Conservation (phyloP, 2,888 invertebrate genomes). For the Rhamnusium bicolor region DNA sequence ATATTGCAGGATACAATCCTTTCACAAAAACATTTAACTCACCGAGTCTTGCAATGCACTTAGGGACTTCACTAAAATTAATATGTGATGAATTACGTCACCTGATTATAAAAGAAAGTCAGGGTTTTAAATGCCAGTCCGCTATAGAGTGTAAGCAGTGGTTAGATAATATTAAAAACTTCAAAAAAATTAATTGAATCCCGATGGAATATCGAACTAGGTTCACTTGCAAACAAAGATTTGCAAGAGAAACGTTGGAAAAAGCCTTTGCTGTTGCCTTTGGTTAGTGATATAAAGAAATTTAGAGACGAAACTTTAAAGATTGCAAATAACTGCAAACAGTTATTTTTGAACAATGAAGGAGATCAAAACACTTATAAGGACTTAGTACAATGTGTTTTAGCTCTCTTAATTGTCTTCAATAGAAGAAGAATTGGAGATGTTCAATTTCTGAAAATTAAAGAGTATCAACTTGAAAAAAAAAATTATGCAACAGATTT, state of each 20-base stretch:
- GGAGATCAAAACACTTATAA: conserved; percentile 36
- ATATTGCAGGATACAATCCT: conserved; percentile 40
- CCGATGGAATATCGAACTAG: conserved; percentile 15
- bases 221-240: conserved; percentile 17
- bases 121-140: not conserved
- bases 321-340: not conserved
- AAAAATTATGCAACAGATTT: not conserved
- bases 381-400: conserved; percentile 33
- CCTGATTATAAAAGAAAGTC: conserved; percentile 1
- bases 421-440: conserved; percentile 43
- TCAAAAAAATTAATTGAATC: not conserved
- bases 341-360: conserved; percentile 19
- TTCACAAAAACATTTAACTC: conserved; percentile 43
- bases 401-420: conserved; percentile 45
- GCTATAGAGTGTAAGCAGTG: not conserved
- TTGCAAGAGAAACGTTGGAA: conserved; percentile 13
- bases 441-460: conserved; percentile 14
- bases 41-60: conserved; percentile 43
- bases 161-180: conserved; percentile 4
- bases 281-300: conserved; percentile 14
- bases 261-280: conserved; percentile 7
- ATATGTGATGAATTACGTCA: conserved; percentile 46
- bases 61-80: conserved; percentile 51
- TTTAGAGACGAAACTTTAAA: not conserved
- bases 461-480: conserved; percentile 1